These are phyloP conservation scores for Rhinopithecus roxellana DNA, from an alignment of 2,113 vertebrate species.

Conservation along the genomic window DNA sequence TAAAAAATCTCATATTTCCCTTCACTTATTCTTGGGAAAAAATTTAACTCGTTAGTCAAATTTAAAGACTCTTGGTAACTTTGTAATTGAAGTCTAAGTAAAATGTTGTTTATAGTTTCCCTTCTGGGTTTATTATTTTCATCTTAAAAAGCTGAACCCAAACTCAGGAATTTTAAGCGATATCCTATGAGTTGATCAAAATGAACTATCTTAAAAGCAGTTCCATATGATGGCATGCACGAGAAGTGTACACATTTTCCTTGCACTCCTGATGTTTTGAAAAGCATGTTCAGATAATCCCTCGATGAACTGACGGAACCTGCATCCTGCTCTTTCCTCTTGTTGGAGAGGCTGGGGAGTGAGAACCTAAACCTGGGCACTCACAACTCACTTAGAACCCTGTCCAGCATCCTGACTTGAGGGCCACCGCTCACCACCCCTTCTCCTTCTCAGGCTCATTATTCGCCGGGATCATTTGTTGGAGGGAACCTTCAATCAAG, in stretches of 20 bases:
- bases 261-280: not conserved
- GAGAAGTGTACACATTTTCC: not conserved
- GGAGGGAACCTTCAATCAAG: constrained; percentile 98
- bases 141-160: not conserved
- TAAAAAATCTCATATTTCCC: not conserved
- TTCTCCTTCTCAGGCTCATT: constrained; percentile 87
- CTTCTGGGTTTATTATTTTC: constrained; percentile 4
- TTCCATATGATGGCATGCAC: not conserved
- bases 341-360: not conserved
- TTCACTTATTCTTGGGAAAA: not conserved
- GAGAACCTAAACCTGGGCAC: accelerated
- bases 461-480: constrained; percentile 95
- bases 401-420: not conserved
- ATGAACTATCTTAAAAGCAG: not conserved
- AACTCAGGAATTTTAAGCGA: not conserved
- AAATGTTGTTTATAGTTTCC: not conserved
- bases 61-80: not conserved
- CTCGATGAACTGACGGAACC: not conserved
- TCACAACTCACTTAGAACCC: not conserved
- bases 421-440: accelerated
- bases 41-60: constrained; percentile 7
- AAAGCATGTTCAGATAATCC: not conserved
- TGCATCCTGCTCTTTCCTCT: not conserved
- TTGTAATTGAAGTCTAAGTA: not conserved
- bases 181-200: not conserved